These are phyloP conservation scores for Fratercula arctica DNA, from an alignment of 2,797 vertebrate species.

Conservation along the genomic window DNA sequence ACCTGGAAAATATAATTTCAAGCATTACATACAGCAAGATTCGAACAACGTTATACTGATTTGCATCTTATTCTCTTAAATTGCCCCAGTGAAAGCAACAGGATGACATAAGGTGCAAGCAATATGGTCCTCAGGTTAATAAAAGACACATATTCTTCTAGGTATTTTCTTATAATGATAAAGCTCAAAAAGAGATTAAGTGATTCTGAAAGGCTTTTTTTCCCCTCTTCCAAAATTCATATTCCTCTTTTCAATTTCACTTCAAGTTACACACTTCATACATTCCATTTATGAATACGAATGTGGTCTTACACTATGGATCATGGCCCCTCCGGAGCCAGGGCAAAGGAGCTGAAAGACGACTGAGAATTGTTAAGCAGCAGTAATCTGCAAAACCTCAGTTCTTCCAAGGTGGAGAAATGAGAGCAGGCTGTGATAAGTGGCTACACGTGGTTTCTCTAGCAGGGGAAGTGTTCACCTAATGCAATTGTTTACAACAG, in stretches of 20 bases:
- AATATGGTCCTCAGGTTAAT: not conserved
- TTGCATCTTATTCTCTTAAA: not conserved
- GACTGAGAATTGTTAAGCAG: not conserved
- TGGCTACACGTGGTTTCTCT: not conserved
- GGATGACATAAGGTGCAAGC: not conserved
- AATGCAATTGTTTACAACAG: not conserved
- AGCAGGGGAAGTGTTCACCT: not conserved
- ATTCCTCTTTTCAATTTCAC: constrained; percentile 6
- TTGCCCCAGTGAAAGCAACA: not conserved
- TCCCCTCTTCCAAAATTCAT: not conserved
- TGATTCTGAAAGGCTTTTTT: not conserved
- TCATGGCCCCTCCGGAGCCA: not conserved
- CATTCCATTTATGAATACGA: not conserved
- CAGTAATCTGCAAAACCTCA: not conserved
- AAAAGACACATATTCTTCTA: constrained; percentile 19
- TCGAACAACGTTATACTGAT: not conserved
- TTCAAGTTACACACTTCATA: not conserved
- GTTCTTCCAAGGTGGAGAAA: not conserved
- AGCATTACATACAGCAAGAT: not conserved
- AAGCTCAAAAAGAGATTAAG: constrained; percentile 1
- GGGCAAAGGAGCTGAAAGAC: not conserved
- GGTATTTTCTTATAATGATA: not conserved
- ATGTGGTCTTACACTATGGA: not conserved
- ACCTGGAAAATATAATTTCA: not conserved
- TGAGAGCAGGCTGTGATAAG: not conserved